A percentile compares a stretch with the other conserved stretches of the same genome.
These are phyloP conservation scores for Xiphophorus hellerii DNA, from an alignment of 2,113 vertebrate species.

Conservation along the genomic window DNA sequence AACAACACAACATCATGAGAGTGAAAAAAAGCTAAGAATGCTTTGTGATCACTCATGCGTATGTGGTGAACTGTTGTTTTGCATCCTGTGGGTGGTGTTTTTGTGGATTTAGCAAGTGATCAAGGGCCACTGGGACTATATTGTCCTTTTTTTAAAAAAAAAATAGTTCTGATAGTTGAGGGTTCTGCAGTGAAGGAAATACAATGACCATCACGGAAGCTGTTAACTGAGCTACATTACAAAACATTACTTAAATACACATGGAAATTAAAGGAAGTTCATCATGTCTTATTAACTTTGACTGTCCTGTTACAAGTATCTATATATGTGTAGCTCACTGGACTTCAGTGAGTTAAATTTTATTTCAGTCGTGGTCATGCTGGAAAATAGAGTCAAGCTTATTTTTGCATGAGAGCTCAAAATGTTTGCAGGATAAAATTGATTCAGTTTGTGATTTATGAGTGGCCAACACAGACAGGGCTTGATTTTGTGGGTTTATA, in stretches of 20 bases:
- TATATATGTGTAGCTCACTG: too few relatives aligned
- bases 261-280: not conserved
- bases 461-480: not conserved
- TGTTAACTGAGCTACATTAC: slow-evolving; percentile 1
- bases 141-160: not conserved
- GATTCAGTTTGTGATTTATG: not conserved
- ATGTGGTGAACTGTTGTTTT: slow-evolving; percentile 47
- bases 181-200: not conserved
- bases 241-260: too few relatives aligned
- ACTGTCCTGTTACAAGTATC: not conserved
- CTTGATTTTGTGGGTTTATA: not conserved
- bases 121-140: slow-evolving; percentile 13
- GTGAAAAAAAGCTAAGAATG: slow-evolving; percentile 54
- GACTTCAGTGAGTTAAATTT: not conserved
- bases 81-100: slow-evolving; percentile 41
- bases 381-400: not conserved
- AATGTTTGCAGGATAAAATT: not conserved
- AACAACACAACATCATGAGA: slow-evolving; percentile 74
- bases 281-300: not conserved
- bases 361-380: not conserved
- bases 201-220: not conserved
- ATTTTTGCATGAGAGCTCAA: not conserved
- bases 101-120: slow-evolving; percentile 24
- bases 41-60: slow-evolving; percentile 45
- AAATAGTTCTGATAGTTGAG: slow-evolving; percentile 13